Evolutionary conservation across 2,888 invertebrate genomes (phyloP), one percentile per base, ranked within the genome.

Genomic region (Orchestes rusci): DNA sequence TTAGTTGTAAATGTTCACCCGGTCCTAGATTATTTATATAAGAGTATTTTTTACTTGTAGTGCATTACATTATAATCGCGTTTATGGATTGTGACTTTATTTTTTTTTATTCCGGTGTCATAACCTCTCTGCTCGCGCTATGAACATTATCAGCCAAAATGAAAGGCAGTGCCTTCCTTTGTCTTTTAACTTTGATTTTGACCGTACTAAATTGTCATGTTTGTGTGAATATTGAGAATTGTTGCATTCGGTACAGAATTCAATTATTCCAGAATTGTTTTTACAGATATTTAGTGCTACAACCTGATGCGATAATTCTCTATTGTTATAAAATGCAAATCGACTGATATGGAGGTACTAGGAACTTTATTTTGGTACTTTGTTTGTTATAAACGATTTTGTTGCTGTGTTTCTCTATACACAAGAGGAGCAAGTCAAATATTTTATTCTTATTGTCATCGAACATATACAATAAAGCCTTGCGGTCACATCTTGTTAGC

Each of bases 401-500:
- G 27, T 23, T 31, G 13, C 5, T 30, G 7, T 30, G 8, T n/a
- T n/a, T n/a, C n/a, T n/a, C n/a, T n/a, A n/a, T n/a, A n/a, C n/a
- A n/a, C n/a, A n/a, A n/a, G n/a, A n/a, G n/a, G n/a, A n/a, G n/a
- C n/a, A n/a, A n/a, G n/a, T 30, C 13, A 7, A 30, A 30, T 4
- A n/a, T 30, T 30, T 30, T 5, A n/a, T n/a, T 7, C 4, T 30
- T 30, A 30, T n/a, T n/a, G n/a, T n/a, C n/a, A n/a, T n/a, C n/a
- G n/a, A n/a, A n/a, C n/a, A n/a, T 30, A n/a, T 30, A n/a, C 7
- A n/a, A 40, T 27, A 27, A 50, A 43, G 65, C 66, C 66, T 65
- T 64, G 66, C 60, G 66, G 66, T 67, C 65, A 23, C n/a, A 60
- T 63, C 64, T 65, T 67, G 66, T 66, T 66, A 66, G 66, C 66